Evolutionary conservation across 2,888 invertebrate species (phyloP).

Genomic region (Euplexia lucipara): DNA sequence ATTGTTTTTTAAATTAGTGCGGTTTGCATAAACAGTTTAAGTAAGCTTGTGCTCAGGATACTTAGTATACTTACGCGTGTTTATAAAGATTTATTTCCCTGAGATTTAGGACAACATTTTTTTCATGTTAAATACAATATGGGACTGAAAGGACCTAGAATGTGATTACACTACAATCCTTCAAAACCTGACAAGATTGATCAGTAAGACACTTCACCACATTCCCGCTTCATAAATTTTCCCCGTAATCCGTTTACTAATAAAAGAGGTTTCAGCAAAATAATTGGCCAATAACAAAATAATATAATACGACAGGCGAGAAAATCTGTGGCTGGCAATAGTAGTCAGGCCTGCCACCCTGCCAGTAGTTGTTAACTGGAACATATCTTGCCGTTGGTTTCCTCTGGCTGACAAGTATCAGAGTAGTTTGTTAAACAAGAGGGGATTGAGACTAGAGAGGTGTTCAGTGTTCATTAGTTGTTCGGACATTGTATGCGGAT

Average conservation of each 20-base stretch:
- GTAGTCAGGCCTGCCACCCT: slow-evolving; percentile 67
- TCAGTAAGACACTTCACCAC: slow-evolving; percentile 34
- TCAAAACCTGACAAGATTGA: slow-evolving; percentile 38
- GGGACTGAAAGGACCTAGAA: slow-evolving; percentile 12
- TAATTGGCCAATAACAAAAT: slow-evolving; percentile 70
- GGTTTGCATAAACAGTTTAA: slow-evolving; percentile 24
- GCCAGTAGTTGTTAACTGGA: slow-evolving; percentile 75
- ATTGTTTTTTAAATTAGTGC: slow-evolving; percentile 42
- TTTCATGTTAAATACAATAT: neutral
- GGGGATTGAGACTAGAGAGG: slow-evolving; percentile 66
- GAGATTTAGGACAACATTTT: neutral
- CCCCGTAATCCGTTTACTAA: slow-evolving; percentile 49
- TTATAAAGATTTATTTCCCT: neutral
- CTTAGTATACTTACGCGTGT: slow-evolving; percentile 1
- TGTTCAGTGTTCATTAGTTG: slow-evolving; percentile 72
- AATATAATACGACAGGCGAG: slow-evolving; percentile 67
- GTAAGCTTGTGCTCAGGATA: neutral
- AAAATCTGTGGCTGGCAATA: slow-evolving; percentile 65
- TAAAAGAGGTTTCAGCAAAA: slow-evolving; percentile 57
- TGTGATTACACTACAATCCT: slow-evolving; percentile 27
- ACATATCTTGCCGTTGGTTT: slow-evolving; percentile 77
- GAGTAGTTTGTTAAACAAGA: slow-evolving; percentile 73
- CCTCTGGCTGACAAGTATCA: slow-evolving; percentile 75
- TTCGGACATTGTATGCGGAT: slow-evolving; percentile 65
- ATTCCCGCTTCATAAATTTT: slow-evolving; percentile 45